A percentile compares a stretch with the other conserved stretches of the same genome.
phyloP scores from a whole-genome alignment of 1,140 invertebrate genomes.

The Drosophila varians region DNA sequence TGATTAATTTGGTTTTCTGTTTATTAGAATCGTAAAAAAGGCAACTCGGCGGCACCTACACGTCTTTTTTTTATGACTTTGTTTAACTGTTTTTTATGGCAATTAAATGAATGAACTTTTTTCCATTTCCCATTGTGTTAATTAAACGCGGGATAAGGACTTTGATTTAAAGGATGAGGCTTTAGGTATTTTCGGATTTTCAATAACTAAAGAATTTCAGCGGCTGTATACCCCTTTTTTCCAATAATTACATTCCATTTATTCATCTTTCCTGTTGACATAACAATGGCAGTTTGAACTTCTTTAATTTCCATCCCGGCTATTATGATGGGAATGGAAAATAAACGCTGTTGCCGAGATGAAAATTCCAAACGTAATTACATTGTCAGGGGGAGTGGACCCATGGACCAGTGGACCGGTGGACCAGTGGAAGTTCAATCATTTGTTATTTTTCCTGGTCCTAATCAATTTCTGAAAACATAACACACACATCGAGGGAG shows the following conservation, averaged over 20 bases:
- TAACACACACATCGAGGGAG: constrained; percentile 11
- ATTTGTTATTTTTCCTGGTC: constrained; percentile 46
- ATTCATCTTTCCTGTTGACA: constrained; percentile 53
- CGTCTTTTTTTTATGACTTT: constrained; percentile 55
- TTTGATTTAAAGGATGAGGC: background rate
- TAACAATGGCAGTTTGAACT: constrained; percentile 13
- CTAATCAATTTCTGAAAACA: constrained; percentile 72
- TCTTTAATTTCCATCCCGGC: constrained; percentile 3
- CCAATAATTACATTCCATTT: constrained; percentile 9
- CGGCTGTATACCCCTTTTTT: background rate
- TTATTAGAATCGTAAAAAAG: constrained; percentile 70
- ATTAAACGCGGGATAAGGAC: constrained; percentile 22
- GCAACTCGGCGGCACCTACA: constrained; percentile 19
- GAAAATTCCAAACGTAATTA: constrained; percentile 36
- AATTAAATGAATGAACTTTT: constrained; percentile 54
- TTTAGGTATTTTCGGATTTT: background rate
- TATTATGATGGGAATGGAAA: constrained; percentile 21
- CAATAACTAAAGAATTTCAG: too few relatives aligned
- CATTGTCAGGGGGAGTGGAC: constrained; percentile 19
- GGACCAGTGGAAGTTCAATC: constrained; percentile 28
- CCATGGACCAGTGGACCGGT: too few relatives aligned
- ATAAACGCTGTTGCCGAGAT: constrained; percentile 17
- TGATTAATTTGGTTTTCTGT: constrained; percentile 72
- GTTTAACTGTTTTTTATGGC: constrained; percentile 68
- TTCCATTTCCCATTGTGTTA: constrained; percentile 20